Base-by-base conservation (phyloP, 2,888 invertebrate genomes). In the Eumacrocentrus americanus region DNA sequence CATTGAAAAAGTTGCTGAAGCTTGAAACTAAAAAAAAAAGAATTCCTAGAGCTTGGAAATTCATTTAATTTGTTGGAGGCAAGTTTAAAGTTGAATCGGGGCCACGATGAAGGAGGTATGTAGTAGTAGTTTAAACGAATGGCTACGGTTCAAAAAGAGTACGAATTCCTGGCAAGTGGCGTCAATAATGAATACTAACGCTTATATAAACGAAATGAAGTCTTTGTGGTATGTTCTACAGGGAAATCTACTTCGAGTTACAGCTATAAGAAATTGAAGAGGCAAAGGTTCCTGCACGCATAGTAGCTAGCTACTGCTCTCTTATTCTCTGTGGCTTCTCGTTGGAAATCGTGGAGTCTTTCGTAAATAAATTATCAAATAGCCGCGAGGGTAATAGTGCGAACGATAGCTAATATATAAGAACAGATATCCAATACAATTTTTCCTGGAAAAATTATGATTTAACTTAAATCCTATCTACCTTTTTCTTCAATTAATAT, bases 311-410 rank as follows among this genome's bases (percentile, higher is more conserved):
- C n/a, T 9, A 18, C 18, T n/a, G 6, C 18, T 50, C 34, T 34
- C 18, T 14, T 50, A 47, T 47, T 47, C 16, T 47, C 29, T 12
- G 29, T 34, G 35, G 50, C 14, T 50, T 50, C 14, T 18, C 37
- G 12, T 18, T 22, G 35, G 38, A 52, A 52, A 51, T 18, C 14
- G 23, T n/a, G n/a, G n/a, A n/a, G n/a, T n/a, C n/a, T n/a, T n/a
- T n/a, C n/a, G 23, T 52, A 38, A 52, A 52, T 52, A 52, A 52
- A 38, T 52, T 23, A 52, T 52, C 7, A 52, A 22, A 52, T 38
- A 38, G 12, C 37, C 12, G 23, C 51, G 6, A 22, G 20, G 25
- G 11, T 18, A 18, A 52, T 23, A 52, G 29, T 37, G 37, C 51
- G 35, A 38, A 50, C 35, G 50, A 50, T 34, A 50, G 50, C 20